These are phyloP conservation scores for Drosophila recens DNA, from an alignment of 2,888 invertebrate species.

Conservation along the genomic window DNA sequence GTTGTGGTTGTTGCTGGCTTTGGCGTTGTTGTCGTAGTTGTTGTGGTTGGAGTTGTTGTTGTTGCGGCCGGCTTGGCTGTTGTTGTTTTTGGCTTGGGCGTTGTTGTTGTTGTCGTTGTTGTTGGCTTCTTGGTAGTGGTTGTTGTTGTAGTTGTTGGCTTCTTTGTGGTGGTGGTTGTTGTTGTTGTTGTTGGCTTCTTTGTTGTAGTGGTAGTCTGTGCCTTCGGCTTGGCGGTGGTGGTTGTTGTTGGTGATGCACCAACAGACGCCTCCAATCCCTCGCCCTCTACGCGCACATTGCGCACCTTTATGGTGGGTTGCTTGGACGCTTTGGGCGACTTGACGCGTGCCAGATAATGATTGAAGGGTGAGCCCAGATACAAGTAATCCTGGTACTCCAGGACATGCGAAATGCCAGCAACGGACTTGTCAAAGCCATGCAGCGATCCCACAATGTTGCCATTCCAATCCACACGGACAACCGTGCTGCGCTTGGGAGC, in stretches of 20 bases:
- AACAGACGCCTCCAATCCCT: conserved; percentile 77
- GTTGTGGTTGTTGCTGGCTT: conserved; percentile 46
- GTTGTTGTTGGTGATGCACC: conserved; percentile 60
- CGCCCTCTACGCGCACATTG: conserved; percentile 83
- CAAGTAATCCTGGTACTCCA: conserved; percentile 88
- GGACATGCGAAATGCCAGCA: conserved; percentile 88
- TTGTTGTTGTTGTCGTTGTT: conserved; percentile 53
- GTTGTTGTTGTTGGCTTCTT: conserved; percentile 66
- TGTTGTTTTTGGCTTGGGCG: conserved; percentile 45
- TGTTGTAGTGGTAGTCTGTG: conserved; percentile 62
- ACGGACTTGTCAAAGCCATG: conserved; percentile 88
- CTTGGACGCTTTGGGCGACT: conserved; percentile 85
- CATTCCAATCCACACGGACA: conserved; percentile 89
- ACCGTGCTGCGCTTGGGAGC: conserved; percentile 87
- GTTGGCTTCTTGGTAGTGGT: conserved; percentile 66
- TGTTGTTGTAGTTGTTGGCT: conserved; percentile 63
- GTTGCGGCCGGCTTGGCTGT: conserved; percentile 60
- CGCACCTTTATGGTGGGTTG: conserved; percentile 80
- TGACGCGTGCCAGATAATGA: conserved; percentile 88
- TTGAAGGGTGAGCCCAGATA: conserved; percentile 90
- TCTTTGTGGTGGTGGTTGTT: conserved; percentile 49
- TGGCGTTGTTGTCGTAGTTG: conserved; percentile 37
- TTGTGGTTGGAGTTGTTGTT: conserved; percentile 50
- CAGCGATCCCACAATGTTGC: conserved; percentile 89
- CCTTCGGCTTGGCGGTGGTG: conserved; percentile 69